Evolutionary conservation across 2,113 vertebrate species (phyloP), one percentile per base, ranked within the genome.

Genomic region (Dasyprocta punctata): DNA sequence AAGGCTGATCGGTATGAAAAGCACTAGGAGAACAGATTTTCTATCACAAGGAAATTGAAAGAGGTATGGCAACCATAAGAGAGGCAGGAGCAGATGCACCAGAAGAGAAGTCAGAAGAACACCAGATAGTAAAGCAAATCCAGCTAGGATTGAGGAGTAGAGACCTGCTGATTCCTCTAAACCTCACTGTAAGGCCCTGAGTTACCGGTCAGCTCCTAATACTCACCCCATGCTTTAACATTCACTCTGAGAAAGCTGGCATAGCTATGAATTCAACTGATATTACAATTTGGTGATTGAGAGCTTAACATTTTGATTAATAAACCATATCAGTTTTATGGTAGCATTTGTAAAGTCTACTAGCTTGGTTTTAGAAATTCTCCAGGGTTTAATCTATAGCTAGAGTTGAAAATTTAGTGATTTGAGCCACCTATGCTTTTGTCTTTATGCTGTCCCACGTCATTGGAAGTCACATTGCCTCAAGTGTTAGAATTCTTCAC

Each of bases 61-160:
- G 14, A 58, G 0, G 0, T 52, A 30, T 61, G 4, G 5, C 20
- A 86, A 26, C 26, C 36, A 0, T 0, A 8, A 33, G 30, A 8
- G 8, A 81, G 19, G 54, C 3, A 61, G 56, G 11, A 61, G 30
- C 1, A 54, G 26, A 52, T 30, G 38, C n/a, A 56, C 28, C 52
- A 63, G 36, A 41, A 54, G 78, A 63, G 36, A 61, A 86, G 81
- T 44, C 17, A 54, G 44, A 49, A 3, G 1, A 63, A 19, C 4
- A 33, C 10, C 44, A 47, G 22, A 7, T 38, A 11, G 2, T 14
- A 63, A 90, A 73, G 54, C 1, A 54, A 65, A 65, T 56, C 30
- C 30, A 24, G 7, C 14, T 65, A 12, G 67, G 47, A 73, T 24
- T 75, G 86, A 88, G 13, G 3, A 20, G 0, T 56, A 19, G 17